Evolutionary conservation across 2,888 invertebrate species (phyloP), one percentile per base, ranked within the genome.

Genomic region (Epistrophella euchroma): DNA sequence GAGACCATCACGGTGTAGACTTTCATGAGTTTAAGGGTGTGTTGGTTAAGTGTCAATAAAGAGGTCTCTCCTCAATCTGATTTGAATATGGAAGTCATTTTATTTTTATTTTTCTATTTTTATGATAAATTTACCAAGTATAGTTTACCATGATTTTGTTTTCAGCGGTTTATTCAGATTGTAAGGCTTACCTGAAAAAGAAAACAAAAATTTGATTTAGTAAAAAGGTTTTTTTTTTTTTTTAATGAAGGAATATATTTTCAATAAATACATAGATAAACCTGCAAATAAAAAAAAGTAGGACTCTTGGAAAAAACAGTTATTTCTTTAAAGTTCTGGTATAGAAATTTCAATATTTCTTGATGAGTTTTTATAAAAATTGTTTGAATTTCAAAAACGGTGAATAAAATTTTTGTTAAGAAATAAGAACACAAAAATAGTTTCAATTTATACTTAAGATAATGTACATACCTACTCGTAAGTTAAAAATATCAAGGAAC

Each of bases 101-200:
- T 85, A 45, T 68, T 64, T 45, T n/a, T 17, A 0, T 43, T 28
- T 5, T 45, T 10, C 32, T 64, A 2, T 64, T 43, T 25, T 17
- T 32, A 19, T 45, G 25, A 1, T 45, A 32, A 45, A 13, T 11
- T 43, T 55, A 17, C 45, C 15, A 40, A 58, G 40, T 76, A 37
- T n/a, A 40, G 64, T 19, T 68, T 68, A 78, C 77, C 47, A 17
- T 28, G 45, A 5, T 66, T 52, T 47, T 70, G 56, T 19, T n/a
- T 19, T 28, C 0, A 0, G 47, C 15, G 19, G 11, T 25, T 25
- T 17, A 22, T 50, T 37, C 15, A 19, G 37, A 19, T 37, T n/a
- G 19, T 40, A 50, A 6, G 22, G 77, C 81, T 86, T 86, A 86
- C 85, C 85, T 81, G 64, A 7, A 86, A 84, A 40, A 60, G 47